Base-by-base conservation (phyloP, 2,888 invertebrate genomes). In the Rhagophthalmus giganteus region DNA sequence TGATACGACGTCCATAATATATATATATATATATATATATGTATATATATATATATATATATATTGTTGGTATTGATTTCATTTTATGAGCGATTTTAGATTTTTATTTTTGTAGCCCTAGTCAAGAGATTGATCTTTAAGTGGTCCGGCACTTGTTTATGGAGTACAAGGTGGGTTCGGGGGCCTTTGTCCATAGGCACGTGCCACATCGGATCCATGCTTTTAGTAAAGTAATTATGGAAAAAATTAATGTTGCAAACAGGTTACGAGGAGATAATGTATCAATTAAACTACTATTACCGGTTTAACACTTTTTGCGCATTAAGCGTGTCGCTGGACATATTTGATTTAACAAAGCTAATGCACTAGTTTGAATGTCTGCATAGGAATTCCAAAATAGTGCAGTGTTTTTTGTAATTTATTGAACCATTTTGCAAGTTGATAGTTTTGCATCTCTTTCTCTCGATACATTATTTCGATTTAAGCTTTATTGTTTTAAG, bases 311-410 rank as follows among this genome's bases (percentile, higher is more conserved):
- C 25, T 40, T 49, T 45, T 38, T 44, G 39, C 32, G 44, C 39
- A 33, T 34, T 20, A 45, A 32, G 25, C 55, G 55, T 54, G 34
- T 31, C 34, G 60, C 58, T 60, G 60, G 56, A 60, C 60, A 58
- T 60, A 58, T 59, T 55, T 42, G n/a, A n/a, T n/a, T n/a, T n/a
- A n/a, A n/a, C n/a, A n/a, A 44, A 50, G 39, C 40, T 38, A 37
- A 39, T 39, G 39, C 47, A 39, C 47, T 47, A 47, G 47, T 39
- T 47, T 47, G 26, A 40, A 39, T 39, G 47, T 32, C 28, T 39
- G n/a, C n/a, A 8, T 11, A 31, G 32, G n/a, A n/a, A n/a, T 41
- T 32, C 20, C 7, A 20, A 20, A 20, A 20, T 20, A 20, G 20
- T 20, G 7, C 20, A 20, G 7, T 5, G 3, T 20, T 20, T 20